phyloP scores from a whole-genome alignment of 2,113 vertebrate species.

The Limnothrissa miodon region DNA sequence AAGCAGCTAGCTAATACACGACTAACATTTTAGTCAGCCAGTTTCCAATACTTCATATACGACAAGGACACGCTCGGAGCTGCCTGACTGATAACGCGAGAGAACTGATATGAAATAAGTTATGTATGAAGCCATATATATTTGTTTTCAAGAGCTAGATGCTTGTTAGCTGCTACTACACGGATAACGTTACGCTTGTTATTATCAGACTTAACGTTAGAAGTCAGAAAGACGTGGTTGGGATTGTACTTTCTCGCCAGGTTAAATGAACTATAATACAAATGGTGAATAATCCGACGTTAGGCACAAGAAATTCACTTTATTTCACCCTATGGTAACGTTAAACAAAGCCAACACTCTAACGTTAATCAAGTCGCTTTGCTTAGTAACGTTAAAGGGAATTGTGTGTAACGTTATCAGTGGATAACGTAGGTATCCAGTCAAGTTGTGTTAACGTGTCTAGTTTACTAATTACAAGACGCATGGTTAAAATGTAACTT shows the following conservation, averaged over 20 bases:
- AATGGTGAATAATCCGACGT: not conserved
- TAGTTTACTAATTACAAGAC: not conserved
- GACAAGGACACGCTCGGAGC: not conserved
- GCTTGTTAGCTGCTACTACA: not conserved
- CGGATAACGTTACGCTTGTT: constrained; percentile 8
- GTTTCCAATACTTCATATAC: not conserved
- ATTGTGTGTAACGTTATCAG: not conserved
- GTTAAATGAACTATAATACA: not conserved
- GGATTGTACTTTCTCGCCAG: not conserved
- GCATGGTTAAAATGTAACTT: not conserved
- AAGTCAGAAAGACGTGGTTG: not conserved
- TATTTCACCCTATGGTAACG: not conserved
- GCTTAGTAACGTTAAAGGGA: not conserved
- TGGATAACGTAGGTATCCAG: not conserved
- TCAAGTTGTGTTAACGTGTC: not conserved
- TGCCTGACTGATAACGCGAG: not conserved
- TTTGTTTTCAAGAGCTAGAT: not conserved
- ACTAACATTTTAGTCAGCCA: not conserved
- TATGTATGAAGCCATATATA: not conserved
- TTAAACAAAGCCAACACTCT: not conserved
- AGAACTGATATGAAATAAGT: not conserved
- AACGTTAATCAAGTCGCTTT: not conserved
- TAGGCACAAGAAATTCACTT: not conserved
- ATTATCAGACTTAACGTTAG: too few species aligned
- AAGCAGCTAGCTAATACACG: not conserved